Evolutionary conservation across 2,113 vertebrate species (phyloP).

Genomic region (Phrynocephalus versicolor): DNA sequence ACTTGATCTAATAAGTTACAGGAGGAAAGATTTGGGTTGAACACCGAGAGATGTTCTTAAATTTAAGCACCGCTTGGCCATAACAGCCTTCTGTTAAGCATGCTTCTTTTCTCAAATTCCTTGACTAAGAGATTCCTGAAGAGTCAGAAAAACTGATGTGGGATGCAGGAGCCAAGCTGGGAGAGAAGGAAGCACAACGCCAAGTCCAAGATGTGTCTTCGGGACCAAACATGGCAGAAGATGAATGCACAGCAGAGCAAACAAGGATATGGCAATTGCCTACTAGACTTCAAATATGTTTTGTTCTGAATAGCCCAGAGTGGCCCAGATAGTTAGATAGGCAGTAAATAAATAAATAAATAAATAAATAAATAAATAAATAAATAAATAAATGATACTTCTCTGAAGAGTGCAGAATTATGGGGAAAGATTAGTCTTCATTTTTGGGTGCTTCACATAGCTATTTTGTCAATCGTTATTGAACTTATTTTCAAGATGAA

Average conservation of each 20-base stretch:
- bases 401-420: not conserved
- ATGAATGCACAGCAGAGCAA: not conserved
- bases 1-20: not conserved
- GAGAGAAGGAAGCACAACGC: not conserved
- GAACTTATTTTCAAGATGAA: conserved; percentile 51
- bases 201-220: not conserved
- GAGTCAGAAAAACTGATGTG: too few species aligned
- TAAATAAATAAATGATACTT: too few species aligned
- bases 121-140: too few species aligned
- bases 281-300: conserved; percentile 10
- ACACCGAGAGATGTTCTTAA: not conserved
- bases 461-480: conserved; percentile 17
- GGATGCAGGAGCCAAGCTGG: too few species aligned
- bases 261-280: not conserved
- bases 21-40: not conserved
- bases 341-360: too few species aligned
- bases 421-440: not conserved
- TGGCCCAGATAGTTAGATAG: too few species aligned
- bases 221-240: not conserved
- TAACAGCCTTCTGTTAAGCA: too few species aligned
- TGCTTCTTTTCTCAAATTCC: too few species aligned
- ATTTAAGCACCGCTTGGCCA: too few species aligned
- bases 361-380: too few species aligned
- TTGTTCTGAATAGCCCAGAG: too few species aligned
- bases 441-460: not conserved